Conservation (phyloP, 2,888 invertebrate species). For the Microchrysa polita region DNA sequence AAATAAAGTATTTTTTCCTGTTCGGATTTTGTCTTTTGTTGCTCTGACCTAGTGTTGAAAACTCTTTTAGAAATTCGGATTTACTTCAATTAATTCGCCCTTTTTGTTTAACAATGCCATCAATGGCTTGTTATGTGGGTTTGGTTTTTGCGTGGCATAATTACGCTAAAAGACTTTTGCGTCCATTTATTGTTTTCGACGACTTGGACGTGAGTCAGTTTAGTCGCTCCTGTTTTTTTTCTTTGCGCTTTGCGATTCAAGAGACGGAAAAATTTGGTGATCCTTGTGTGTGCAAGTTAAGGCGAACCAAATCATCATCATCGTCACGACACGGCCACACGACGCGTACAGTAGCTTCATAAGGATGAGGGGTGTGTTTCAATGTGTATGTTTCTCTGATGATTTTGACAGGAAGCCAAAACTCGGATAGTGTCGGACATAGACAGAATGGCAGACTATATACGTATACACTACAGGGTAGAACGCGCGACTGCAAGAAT, state of each 20-base stretch:
- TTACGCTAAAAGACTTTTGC: slow-evolving; percentile 18
- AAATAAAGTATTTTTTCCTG: slow-evolving; percentile 7
- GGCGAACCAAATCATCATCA: background rate
- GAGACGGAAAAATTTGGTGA: background rate
- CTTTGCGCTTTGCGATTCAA: slow-evolving; percentile 5
- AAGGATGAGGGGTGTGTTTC: background rate
- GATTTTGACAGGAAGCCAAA: background rate
- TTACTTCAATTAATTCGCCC: slow-evolving; percentile 19
- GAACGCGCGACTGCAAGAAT: background rate
- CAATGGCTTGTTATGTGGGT: background rate
- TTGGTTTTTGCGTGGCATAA: background rate
- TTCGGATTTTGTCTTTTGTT: slow-evolving; percentile 12
- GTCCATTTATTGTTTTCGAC: too few species aligned
- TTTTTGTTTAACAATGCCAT: background rate
- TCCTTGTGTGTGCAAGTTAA: slow-evolving; percentile 2
- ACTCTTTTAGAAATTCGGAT: slow-evolving; percentile 5
- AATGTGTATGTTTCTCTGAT: too few species aligned
- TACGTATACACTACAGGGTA: too few species aligned
- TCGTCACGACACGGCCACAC: too few species aligned
- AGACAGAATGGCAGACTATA: background rate
- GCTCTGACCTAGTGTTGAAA: slow-evolving; percentile 15
- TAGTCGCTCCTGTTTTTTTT: background rate
- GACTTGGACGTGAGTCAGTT: too few species aligned
- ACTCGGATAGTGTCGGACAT: background rate
- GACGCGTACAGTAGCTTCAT: background rate